These are phyloP conservation scores for Halocynthia aurantium DNA, from an alignment of 23 tunicate genomes.

Conservation along the genomic window DNA sequence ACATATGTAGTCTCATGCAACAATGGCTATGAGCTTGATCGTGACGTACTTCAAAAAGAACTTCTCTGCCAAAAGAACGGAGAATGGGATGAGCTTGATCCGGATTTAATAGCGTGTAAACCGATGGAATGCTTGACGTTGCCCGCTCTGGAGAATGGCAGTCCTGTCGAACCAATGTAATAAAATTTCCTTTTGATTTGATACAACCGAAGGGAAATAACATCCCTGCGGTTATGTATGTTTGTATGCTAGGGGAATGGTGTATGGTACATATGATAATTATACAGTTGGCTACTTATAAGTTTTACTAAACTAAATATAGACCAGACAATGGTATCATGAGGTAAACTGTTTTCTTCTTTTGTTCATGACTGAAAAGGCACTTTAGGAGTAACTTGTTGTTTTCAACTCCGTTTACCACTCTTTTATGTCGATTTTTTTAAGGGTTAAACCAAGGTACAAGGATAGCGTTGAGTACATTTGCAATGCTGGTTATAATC, in stretches of 20 bases:
- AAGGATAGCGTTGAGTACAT: conserved; percentile 5
- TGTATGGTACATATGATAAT: too few species aligned
- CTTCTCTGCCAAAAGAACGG: conserved; percentile 45
- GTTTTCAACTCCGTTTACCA: background rate
- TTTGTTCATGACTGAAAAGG: background rate
- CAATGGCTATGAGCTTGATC: conserved; percentile 51
- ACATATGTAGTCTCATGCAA: conserved; percentile 32
- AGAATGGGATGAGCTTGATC: conserved; percentile 34
- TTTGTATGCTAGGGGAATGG: too few species aligned
- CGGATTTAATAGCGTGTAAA: conserved; percentile 25
- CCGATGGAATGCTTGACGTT: conserved; percentile 45
- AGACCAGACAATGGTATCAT: background rate
- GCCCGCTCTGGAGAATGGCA: conserved; percentile 21
- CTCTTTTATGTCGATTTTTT: background rate
- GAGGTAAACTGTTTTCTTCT: background rate
- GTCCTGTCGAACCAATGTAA: background rate
- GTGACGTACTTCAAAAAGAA: conserved; percentile 8
- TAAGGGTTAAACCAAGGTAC: conserved; percentile 10
- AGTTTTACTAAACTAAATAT: too few species aligned
- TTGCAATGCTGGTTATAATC: conserved; percentile 11
- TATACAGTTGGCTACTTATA: too few species aligned
- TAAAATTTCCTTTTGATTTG: too few species aligned
- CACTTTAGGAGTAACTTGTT: background rate
- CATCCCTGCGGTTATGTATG: too few species aligned
- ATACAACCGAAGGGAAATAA: too few species aligned